Evolutionary conservation across 2,797 vertebrate species (phyloP), one percentile per base, ranked within the genome.

Genomic region (Galago senegalensis): DNA sequence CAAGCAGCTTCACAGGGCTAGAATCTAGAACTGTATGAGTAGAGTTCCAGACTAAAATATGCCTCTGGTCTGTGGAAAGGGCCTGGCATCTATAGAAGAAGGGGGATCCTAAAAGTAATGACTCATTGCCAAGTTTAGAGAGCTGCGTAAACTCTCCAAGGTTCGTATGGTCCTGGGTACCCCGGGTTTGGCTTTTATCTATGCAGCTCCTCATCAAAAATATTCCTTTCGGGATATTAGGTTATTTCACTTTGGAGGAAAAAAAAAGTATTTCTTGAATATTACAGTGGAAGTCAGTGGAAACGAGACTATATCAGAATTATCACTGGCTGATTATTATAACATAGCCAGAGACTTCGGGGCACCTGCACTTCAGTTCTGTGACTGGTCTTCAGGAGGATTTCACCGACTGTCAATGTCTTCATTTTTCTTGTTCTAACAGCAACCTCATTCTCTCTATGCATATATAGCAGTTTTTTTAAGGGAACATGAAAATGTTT

Each of bases 401-500:
- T 93, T 97, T 82, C 70, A 83, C 65, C 80, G 85, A 91, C 92
- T 96, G 46, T 89, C 79, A 93, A 17, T 85, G 72, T 80, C 87
- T 97, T 85, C 89, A 95, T 91, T 90, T 93, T 87, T 87, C 93
- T 94, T 87, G 63, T 75, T 92, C 13, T 53, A 96, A 96, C 3
- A 91, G 89, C 96, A 94, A 81, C 56, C 70, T 88, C 27, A 6
- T 46, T 94, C 69, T 72, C 53, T 81, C 88, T 72, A 84, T 89
- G 95, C 93, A 96, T 91, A 86, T 73, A 89, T 60, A 95, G 70
- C 37, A 61, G 73, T 85, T 96, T 96, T 96, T 98, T 98, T 97
- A 95, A 96, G 56, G 63, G 63, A 97, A 97, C 88, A 73, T 31
- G 87, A 96, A 98, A 98, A 97, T 97, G 97, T 98, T 97, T 96